Evolutionary conservation across 2,797 vertebrate species (phyloP), one percentile per base, ranked within the genome.

Genomic region (Chelmon rostratus): DNA sequence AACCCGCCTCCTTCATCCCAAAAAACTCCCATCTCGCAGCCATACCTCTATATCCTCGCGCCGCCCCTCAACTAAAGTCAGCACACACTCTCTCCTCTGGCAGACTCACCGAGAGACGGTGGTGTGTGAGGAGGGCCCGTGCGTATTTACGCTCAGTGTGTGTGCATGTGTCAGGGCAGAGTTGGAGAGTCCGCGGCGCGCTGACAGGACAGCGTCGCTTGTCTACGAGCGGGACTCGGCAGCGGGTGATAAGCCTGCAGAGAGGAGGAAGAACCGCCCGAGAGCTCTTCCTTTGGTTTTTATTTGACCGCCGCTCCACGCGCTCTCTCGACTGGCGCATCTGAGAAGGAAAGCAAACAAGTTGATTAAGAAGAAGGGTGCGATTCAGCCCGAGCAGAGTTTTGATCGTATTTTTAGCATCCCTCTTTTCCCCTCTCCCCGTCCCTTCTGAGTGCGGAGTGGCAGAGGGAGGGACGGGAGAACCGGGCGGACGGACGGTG

Each of bases 1-100:
- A 92, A 94, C 93, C 93, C 93, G 94, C 94, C 95, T 93, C 91
- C 92, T 93, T 89, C 91, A 93, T 90, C 88, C 88, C 79, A 82
- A 82, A 92, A 90, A 87, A 88, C 84, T 90, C 89, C 91, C 89
- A 89, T 91, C 84, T 81, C 91, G 49, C 79, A 90, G 89, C 91
- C 91, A 87, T 93, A 93, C 94, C 94, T 94, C 94, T 85, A 81
- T 82, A 88, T 92, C 91, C 86, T 94, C 91, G 95, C 92, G 68
- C 95, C 95, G 95, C 95, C 95, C 95, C 95, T 93, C 87, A 33
- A n/a, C 84, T 91, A 75, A 79, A 91, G 89, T 73, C 89, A 71
- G 90, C 76, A 12, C 85, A 79, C 91, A 79, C 82, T 33, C 69
- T 81, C 76, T 75, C 25, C 86, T 82, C 79, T 37, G 76, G 59